These are phyloP conservation scores for Gobiocypris rarus DNA, from an alignment of 2,113 vertebrate genomes.

Conservation along the genomic window DNA sequence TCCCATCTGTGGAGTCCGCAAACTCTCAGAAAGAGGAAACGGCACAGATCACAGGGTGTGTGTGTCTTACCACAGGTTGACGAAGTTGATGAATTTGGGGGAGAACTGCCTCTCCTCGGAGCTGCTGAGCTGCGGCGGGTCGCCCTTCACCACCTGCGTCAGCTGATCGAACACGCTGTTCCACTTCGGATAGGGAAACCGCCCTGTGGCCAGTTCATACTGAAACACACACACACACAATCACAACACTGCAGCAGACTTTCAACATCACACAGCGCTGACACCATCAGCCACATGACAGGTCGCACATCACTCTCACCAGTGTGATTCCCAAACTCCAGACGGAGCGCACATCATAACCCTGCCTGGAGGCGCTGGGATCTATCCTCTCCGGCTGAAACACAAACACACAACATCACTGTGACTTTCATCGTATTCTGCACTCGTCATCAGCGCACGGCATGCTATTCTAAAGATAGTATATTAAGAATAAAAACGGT, in stretches of 20 bases:
- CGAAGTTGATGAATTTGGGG: conserved; percentile 97
- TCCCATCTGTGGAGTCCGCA: neutral
- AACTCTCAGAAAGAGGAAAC: neutral
- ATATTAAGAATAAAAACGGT: no score
- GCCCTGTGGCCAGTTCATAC: conserved; percentile 95
- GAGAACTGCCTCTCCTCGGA: conserved; percentile 97
- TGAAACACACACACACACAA: conserved; percentile 60
- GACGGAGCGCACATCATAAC: conserved; percentile 95
- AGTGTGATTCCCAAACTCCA: conserved; percentile 97
- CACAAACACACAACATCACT: conserved; percentile 32
- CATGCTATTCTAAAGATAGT: no score
- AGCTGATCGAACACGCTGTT: conserved; percentile 99
- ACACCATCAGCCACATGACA: neutral
- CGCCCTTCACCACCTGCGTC: conserved; percentile 97
- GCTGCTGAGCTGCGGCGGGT: conserved; percentile 95
- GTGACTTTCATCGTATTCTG: no score
- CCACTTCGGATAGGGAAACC: conserved; percentile 98
- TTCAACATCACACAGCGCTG: neutral
- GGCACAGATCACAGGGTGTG: neutral
- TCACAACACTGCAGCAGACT: neutral
- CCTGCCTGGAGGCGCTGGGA: conserved; percentile 92
- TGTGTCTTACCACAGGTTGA: conserved; percentile 93
- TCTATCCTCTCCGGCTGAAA: conserved; percentile 95
- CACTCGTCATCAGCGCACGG: no score
- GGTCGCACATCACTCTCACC: conserved; percentile 74